Percentiles rank a stretch among this genome's conserved stretches.
These are phyloP conservation scores for Parauchenoglanis ngamensis DNA, from an alignment of 2,797 vertebrate species.

Conservation along the genomic window DNA sequence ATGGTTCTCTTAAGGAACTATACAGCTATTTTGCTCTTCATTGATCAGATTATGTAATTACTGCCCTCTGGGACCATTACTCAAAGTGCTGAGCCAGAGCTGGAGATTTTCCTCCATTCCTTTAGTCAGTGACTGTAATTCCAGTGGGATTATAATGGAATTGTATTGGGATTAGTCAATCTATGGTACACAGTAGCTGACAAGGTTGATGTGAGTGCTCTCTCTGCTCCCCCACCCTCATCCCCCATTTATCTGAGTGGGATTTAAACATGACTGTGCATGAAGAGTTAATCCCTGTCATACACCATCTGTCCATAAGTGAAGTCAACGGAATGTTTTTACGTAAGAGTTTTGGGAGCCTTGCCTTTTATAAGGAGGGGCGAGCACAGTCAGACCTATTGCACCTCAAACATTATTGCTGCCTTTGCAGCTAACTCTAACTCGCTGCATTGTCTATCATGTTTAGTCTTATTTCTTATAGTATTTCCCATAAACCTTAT, in stretches of 20 bases:
- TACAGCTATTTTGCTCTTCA: constrained; percentile 26
- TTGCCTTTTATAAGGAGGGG: background rate
- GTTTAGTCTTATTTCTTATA: background rate
- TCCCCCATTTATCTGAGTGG: constrained; percentile 18
- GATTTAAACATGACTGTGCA: constrained; percentile 45
- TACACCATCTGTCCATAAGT: constrained; percentile 23
- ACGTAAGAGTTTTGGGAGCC: background rate
- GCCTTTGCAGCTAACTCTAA: background rate
- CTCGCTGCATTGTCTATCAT: background rate
- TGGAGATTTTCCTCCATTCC: constrained; percentile 39
- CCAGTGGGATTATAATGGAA: constrained; percentile 52
- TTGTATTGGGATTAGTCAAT: constrained; percentile 53
- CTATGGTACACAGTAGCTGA: constrained; percentile 28
- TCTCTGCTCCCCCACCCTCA: background rate
- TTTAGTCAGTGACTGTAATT: constrained; percentile 46
- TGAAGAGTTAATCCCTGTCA: constrained; percentile 34
- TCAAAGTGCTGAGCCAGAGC: constrained; percentile 12
- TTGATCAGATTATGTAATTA: constrained; percentile 41
- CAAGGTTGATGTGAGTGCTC: constrained; percentile 3
- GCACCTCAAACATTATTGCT: background rate
- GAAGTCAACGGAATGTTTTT: background rate
- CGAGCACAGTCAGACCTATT: background rate
- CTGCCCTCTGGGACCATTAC: constrained; percentile 20
- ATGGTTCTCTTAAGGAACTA: background rate
- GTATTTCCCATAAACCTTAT: background rate